Evolutionary conservation across 2,888 invertebrate genomes (phyloP), one percentile per base, ranked within the genome.

Genomic region (Leptinotarsa rubiginosa): DNA sequence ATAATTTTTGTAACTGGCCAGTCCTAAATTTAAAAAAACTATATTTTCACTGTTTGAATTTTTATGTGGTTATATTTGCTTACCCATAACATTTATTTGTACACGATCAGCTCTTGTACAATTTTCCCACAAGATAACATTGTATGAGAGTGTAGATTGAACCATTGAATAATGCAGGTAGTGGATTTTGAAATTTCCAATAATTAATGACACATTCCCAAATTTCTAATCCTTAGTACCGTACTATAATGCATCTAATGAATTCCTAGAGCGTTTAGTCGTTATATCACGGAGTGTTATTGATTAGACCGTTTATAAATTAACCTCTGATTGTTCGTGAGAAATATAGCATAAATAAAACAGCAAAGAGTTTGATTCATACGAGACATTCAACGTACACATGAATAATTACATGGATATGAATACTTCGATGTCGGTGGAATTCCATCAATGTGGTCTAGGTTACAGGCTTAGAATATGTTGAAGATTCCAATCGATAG

Each of bases 241-340:
- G 16, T 31, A 15, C 10, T 62, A 25, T 31, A 31, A 62, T 16
- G 1, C 10, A 41, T 62, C 62, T 41, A 18, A 62, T 62, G 18
- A 25, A 41, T 62, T 62, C 16, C 41, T 18, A 10, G 12, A 12
- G n/a, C 62, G 41, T 25, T 62, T 62, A n/a, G 62, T 62, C 62
- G 62, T 62, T 62, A 41, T n/a, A 62, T 62, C 62, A 0, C 62
- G 18, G 62, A n/a, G n/a, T 41, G 62, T 62, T 62, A 41, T 62
- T 62, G 62, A 62, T 62, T 25, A 62, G 31, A 41, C 31, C 62
- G 62, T 31, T 31, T 41, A 62, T 62, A n/a, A 62, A 62, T 62
- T 41, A 62, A 62, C 7, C 62, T 25, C 31, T 62, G 62, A 62
- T 62, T 62, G 62, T 62, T 62, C 31, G 18, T 62, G 62, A 62